phyloP scores from a whole-genome alignment of 1,140 invertebrate species.

The Probaryconus sp. region DNA sequence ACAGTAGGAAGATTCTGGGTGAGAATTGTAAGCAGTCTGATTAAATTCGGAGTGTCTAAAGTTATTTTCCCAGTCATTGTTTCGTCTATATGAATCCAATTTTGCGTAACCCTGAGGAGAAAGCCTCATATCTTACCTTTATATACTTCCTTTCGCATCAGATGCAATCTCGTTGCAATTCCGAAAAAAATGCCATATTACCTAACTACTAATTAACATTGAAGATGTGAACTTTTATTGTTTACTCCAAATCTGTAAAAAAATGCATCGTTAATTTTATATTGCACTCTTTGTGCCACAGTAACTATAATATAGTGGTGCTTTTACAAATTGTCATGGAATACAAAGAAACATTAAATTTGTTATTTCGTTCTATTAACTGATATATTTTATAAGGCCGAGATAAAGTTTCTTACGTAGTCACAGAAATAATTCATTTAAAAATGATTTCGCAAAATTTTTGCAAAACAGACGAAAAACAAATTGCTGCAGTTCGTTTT shows the following conservation, averaged over 20 bases:
- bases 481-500: too few relatives aligned
- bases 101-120: constrained; percentile 55
- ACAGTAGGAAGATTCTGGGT: constrained; percentile 32
- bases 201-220: constrained; percentile 22
- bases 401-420: too few relatives aligned
- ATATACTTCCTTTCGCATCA: constrained; percentile 48
- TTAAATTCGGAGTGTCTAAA: constrained; percentile 42
- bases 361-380: too few relatives aligned
- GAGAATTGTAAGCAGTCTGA: constrained; percentile 44
- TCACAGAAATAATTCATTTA: too few relatives aligned
- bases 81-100: constrained; percentile 48
- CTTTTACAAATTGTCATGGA: too few relatives aligned
- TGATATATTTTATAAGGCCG: too few relatives aligned
- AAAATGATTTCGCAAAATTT: too few relatives aligned
- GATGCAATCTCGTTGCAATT: constrained; percentile 23
- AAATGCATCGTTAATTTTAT: constrained; percentile 7
- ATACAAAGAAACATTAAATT: too few relatives aligned
- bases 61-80: constrained; percentile 56
- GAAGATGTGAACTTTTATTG: constrained; percentile 29
- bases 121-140: constrained; percentile 29
- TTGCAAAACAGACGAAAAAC: too few relatives aligned
- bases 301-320: too few relatives aligned
- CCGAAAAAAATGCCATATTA: constrained; percentile 35
- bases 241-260: constrained; percentile 7
- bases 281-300: too few relatives aligned